phyloP scores from a whole-genome alignment of 2,888 invertebrate species.

The Megamerina dolium region DNA sequence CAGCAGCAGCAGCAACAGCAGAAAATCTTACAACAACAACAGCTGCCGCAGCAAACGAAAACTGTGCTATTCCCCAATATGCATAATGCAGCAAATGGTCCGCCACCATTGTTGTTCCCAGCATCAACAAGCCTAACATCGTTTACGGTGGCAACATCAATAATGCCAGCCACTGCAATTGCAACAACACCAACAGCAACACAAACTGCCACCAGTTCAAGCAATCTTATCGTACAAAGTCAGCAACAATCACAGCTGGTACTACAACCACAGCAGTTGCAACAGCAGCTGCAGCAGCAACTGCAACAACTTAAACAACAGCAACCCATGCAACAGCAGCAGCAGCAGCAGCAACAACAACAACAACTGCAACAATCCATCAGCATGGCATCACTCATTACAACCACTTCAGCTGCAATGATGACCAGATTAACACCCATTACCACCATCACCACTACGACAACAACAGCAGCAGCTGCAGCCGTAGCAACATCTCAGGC shows the following conservation, averaged over 20 bases:
- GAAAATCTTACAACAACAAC: constrained; percentile 21
- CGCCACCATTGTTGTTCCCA: constrained; percentile 22
- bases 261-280: constrained; percentile 16
- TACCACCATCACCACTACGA: constrained; percentile 11
- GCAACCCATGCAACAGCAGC: constrained; percentile 16
- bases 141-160: constrained; percentile 13
- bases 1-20: constrained; percentile 23
- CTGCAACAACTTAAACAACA: no score
- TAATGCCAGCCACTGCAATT: constrained; percentile 17
- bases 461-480: constrained; percentile 6
- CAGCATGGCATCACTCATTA: constrained; percentile 18
- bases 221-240: constrained; percentile 6
- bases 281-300: constrained; percentile 8
- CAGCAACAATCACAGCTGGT: constrained; percentile 19
- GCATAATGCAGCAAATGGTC: constrained; percentile 14
- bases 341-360: constrained; percentile 2
- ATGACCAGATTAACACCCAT: not conserved
- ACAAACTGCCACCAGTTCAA: constrained; percentile 14
- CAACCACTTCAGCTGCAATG: constrained; percentile 17
- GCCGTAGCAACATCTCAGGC: no score
- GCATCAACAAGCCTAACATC: not conserved
- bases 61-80: constrained; percentile 10
- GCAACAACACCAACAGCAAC: constrained; percentile 17
- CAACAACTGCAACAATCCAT: constrained; percentile 1
- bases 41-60: constrained; percentile 16